phyloP scores from a whole-genome alignment of 2,888 invertebrate genomes.

The Mythimna impura region DNA sequence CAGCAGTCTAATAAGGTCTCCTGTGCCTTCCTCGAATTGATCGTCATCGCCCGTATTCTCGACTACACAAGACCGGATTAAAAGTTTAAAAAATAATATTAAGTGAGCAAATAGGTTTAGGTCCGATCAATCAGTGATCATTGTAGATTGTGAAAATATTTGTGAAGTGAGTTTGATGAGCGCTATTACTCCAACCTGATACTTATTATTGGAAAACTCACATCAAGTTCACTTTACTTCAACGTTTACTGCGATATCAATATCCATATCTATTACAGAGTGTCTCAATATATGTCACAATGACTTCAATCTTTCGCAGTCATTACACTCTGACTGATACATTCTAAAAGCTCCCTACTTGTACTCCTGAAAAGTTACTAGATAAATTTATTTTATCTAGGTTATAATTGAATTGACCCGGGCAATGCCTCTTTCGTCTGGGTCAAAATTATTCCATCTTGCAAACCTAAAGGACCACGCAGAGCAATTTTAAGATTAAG shows the following conservation, averaged over 20 bases:
- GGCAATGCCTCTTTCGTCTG: not conserved
- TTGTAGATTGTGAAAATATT: not conserved
- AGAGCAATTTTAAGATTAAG: not conserved
- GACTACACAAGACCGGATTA: constrained; percentile 35
- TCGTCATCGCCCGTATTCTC: constrained; percentile 38
- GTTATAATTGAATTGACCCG: too few relatives aligned
- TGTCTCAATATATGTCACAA: not conserved
- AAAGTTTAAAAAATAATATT: not conserved
- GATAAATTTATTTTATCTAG: not conserved
- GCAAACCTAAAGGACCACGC: not conserved
- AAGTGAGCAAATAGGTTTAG: not conserved
- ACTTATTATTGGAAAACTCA: too few relatives aligned
- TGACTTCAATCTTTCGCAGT: not conserved
- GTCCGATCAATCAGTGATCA: not conserved
- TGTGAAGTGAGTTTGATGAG: not conserved
- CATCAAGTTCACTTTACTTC: not conserved
- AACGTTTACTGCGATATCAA: not conserved
- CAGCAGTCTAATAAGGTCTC: constrained; percentile 37
- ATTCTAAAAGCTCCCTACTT: not conserved
- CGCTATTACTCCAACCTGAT: too few relatives aligned
- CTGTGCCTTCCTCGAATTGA: constrained; percentile 4
- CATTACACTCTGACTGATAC: not conserved
- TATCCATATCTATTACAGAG: not conserved
- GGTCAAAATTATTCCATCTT: not conserved
- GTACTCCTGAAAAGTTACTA: not conserved